These are phyloP conservation scores for Lepidostoma basale DNA, from an alignment of 1,140 invertebrate species.

Conservation along the genomic window DNA sequence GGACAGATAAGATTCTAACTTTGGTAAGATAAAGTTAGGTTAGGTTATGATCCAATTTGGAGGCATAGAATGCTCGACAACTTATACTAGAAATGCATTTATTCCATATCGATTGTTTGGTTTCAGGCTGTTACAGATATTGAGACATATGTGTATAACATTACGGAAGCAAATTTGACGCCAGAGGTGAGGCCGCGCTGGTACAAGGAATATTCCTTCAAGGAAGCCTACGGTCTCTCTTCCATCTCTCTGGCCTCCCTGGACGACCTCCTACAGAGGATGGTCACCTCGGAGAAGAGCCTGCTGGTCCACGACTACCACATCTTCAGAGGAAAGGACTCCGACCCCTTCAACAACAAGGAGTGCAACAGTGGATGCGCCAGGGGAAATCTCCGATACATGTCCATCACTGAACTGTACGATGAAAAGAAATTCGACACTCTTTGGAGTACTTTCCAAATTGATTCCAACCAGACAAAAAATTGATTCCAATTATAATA, in stretches of 20 bases:
- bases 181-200: slow-evolving; percentile 64
- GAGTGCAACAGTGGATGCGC: slow-evolving; percentile 65
- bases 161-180: slow-evolving; percentile 75
- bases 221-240: slow-evolving; percentile 64
- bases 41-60: too few species aligned
- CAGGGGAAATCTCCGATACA: slow-evolving; percentile 62
- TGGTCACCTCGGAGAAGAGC: slow-evolving; percentile 54
- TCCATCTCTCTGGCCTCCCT: slow-evolving; percentile 58
- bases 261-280: slow-evolving; percentile 58
- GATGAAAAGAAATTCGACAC: slow-evolving; percentile 62
- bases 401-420: slow-evolving; percentile 62
- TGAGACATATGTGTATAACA: slow-evolving; percentile 77
- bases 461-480: too few species aligned
- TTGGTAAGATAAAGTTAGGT: too few species aligned
- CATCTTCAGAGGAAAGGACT: slow-evolving; percentile 63
- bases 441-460: slow-evolving; percentile 46
- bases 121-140: slow-evolving; percentile 71
- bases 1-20: too few species aligned
- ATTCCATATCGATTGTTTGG: too few species aligned
- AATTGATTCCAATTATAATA: too few species aligned
- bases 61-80: too few species aligned
- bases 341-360: slow-evolving; percentile 58
- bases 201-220: slow-evolving; percentile 73
- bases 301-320: slow-evolving; percentile 55
- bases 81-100: too few species aligned